Conservation (phyloP, 2,888 invertebrate species). For the Tetranychus piercei region DNA sequence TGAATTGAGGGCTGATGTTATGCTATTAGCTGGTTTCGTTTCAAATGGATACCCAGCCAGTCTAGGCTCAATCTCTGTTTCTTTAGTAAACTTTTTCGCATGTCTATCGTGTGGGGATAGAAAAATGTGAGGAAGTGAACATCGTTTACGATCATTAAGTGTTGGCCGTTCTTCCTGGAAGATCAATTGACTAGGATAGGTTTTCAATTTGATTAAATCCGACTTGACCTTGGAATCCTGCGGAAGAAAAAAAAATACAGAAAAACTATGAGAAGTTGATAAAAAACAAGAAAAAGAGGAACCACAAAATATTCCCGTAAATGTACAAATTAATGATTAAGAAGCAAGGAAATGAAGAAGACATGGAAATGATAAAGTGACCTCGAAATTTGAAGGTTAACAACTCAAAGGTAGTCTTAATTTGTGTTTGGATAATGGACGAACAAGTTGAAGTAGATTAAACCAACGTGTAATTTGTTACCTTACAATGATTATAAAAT, state of each 20-base stretch:
- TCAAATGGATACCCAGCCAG: not conserved
- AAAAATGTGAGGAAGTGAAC: slow-evolving; percentile 4
- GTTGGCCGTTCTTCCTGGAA: slow-evolving; percentile 1
- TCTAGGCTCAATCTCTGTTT: not conserved
- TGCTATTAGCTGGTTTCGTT: not conserved
- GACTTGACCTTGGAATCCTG: not conserved
- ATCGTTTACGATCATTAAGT: not conserved
- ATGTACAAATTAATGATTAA: not conserved
- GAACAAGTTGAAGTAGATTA: not conserved
- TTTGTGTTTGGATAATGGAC: not conserved
- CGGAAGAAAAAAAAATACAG: not conserved
- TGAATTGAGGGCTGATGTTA: not conserved
- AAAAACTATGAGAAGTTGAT: not conserved
- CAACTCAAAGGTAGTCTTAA: not conserved
- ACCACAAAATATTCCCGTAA: not conserved
- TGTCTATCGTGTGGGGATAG: not conserved
- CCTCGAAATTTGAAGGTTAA: not conserved
- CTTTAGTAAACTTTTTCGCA: not conserved
- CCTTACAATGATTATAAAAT: too few relatives aligned
- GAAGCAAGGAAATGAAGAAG: not conserved
- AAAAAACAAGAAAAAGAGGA: not conserved
- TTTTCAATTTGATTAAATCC: slow-evolving; percentile 7
- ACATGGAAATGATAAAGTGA: not conserved
- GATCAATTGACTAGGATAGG: slow-evolving; percentile 8
- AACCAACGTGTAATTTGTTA: not conserved